Conservation (phyloP, 2,888 invertebrate species). For the Campoplex capitator region DNA sequence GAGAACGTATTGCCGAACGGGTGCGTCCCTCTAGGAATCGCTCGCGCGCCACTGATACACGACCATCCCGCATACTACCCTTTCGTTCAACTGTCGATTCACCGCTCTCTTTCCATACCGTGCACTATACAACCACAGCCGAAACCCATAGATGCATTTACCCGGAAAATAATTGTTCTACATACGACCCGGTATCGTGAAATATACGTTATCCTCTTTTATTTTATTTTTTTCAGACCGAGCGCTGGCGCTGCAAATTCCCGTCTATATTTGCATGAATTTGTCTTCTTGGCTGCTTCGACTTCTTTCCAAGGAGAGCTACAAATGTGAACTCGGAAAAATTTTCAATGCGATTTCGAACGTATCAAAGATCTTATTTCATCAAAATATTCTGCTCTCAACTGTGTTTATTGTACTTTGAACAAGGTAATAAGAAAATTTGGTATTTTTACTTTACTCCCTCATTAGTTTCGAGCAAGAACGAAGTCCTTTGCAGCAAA, state of each 20-base stretch:
- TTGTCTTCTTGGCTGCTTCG: not conserved
- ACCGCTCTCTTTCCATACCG: conserved; percentile 8
- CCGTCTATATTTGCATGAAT: conserved; percentile 4
- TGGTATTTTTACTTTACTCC: not conserved
- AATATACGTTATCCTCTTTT: not conserved
- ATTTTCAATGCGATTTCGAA: not conserved
- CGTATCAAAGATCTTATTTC: not conserved
- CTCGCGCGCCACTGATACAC: conserved; percentile 59
- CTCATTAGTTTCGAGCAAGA: not conserved
- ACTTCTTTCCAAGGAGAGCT: not conserved
- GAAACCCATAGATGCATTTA: conserved; percentile 55
- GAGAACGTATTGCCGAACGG: conserved; percentile 72
- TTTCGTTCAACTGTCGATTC: conserved; percentile 51
- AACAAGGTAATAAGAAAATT: not conserved
- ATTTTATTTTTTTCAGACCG: conserved; percentile 3
- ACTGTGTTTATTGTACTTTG: not conserved
- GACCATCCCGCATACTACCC: conserved; percentile 59
- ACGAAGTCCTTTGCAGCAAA: not conserved
- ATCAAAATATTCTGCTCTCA: not conserved
- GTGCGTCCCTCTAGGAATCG: conserved; percentile 62
- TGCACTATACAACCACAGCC: conserved; percentile 16
- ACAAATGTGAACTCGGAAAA: not conserved
- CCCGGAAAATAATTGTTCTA: conserved; percentile 66
- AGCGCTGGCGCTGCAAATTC: conserved; percentile 1
- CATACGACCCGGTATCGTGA: conserved; percentile 35